These are phyloP conservation scores for Macrochelys suwanniensis DNA, from an alignment of 2,797 vertebrate genomes.

Conservation along the genomic window DNA sequence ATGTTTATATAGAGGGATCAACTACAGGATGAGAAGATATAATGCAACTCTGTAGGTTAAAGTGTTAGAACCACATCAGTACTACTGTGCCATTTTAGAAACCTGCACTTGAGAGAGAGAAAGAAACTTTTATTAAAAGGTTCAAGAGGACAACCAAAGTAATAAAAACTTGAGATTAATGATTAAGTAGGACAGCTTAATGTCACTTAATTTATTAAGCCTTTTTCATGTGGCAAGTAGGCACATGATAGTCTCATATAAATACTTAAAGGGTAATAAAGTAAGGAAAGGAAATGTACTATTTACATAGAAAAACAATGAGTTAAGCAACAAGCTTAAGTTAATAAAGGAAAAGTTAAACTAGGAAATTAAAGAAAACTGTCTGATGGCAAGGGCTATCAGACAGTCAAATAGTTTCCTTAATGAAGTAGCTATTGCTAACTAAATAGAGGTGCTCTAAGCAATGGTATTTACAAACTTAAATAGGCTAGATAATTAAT, in stretches of 20 bases:
- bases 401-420: constrained; percentile 11
- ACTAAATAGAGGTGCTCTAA: constrained; percentile 35
- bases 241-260: not conserved
- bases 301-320: constrained; percentile 42
- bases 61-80: not conserved
- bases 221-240: constrained; percentile 26
- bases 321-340: constrained; percentile 40
- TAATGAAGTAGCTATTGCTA: constrained; percentile 56
- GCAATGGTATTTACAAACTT: constrained; percentile 38
- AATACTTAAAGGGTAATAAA: constrained; percentile 2
- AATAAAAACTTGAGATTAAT: not conserved
- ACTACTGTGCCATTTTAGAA: not conserved
- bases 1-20: too few relatives aligned
- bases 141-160: not conserved
- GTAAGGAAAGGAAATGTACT: not conserved
- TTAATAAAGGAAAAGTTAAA: constrained; percentile 52
- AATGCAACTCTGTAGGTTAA: not conserved
- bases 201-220: not conserved
- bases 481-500: constrained; percentile 36
- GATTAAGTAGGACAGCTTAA: not conserved
- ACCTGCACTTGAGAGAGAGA: not conserved
- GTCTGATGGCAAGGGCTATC: constrained; percentile 35
- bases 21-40: not conserved
- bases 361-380: constrained; percentile 56
- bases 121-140: not conserved